Evolutionary conservation across 2,797 vertebrate genomes (phyloP), one percentile per base, ranked within the genome.

Genomic region (Poecilia wingei): DNA sequence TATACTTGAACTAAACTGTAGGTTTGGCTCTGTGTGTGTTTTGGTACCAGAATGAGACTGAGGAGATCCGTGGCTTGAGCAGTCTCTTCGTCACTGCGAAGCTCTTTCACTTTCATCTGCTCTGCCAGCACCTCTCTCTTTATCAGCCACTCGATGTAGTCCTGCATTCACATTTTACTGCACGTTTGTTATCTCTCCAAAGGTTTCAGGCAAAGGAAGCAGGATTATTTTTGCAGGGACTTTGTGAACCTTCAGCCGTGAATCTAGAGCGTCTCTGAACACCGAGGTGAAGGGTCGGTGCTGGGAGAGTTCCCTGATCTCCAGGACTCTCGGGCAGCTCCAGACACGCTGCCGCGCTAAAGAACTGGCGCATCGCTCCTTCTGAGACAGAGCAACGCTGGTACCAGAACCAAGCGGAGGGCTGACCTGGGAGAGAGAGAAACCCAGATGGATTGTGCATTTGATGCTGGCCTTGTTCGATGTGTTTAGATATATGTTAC

Each of bases 241-340:
- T 64, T 33, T 18, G 16, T 36, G 28, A 64, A 97, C 97, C 97
- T 97, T 97, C 47, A 99, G 94, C 45, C 96, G 94, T 73, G 91
- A 66, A 75, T 97, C 95, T n/a, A 98, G 87, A 33, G 85, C 92
- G 9, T 94, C 84, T 80, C 91, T 96, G 51, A 96, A 79, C 1
- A 84, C 80, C 0, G 80, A 79, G 69, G 82, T 86, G 79, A 98
- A 87, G 8, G 96, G 92, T 55, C 92, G 79, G 45, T 98, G 95
- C 78, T 96, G 96, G 74, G 93, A 91, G 0, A 99, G 91, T 80
- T 97, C 95, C n/a, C 96, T 97, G n/a, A 97, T 90, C 85, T 96
- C 95, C 45, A 99, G 91, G 8, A 96, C 95, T 0, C 93, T 87
- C 18, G 98, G 98, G 81, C 95, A 96, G 86, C 92, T 96, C 51